Conservation (phyloP, 1,140 invertebrate genomes). For the Euschistus heros region DNA sequence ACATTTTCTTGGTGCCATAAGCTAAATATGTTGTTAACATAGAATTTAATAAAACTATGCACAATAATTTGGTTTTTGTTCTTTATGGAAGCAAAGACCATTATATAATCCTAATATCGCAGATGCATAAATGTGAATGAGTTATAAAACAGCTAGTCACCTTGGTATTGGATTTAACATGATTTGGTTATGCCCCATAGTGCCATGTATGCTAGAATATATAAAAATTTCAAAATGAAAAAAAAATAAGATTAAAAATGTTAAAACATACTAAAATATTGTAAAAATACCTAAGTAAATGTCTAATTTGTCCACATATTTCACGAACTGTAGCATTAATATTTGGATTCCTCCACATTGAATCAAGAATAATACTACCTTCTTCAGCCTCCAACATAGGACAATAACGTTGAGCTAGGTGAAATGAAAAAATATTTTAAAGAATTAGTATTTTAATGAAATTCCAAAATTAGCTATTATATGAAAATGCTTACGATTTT, state of each 20-base stretch:
- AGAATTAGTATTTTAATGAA: not conserved
- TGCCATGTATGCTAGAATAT: not conserved
- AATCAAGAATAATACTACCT: conserved; percentile 44
- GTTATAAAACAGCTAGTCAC: conserved; percentile 3
- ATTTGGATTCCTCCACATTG: conserved; percentile 34
- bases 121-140: not conserved
- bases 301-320: conserved; percentile 30
- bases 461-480: not conserved
- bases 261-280: not conserved
- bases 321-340: conserved; percentile 34
- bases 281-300: conserved; percentile 24
- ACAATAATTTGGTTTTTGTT: not conserved
- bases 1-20: too few species aligned
- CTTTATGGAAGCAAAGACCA: conserved; percentile 3
- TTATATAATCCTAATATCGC: conserved; percentile 13
- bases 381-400: conserved; percentile 55
- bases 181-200: not conserved
- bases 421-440: conserved; percentile 30
- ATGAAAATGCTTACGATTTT: conserved; percentile 50
- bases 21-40: too few species aligned
- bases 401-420: conserved; percentile 57
- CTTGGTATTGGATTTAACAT: not conserved
- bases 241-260: not conserved
- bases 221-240: not conserved
- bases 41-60: too few species aligned